Conservation (phyloP, 2,797 vertebrate genomes). For the Ctenochaetus hawaiiensis region DNA sequence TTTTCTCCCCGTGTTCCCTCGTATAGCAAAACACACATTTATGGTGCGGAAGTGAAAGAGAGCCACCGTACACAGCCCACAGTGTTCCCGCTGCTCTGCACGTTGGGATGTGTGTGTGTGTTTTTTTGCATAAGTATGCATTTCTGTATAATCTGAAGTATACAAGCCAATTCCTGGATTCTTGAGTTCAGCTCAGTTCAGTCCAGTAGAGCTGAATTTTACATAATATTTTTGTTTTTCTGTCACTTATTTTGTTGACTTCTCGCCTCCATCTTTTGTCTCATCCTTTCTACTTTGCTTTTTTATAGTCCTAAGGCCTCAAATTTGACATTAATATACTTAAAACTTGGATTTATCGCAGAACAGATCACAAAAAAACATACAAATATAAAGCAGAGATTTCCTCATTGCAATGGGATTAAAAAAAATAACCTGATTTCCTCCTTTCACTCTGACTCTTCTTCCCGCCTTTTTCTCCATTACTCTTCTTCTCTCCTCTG, state of each 20-base stretch:
- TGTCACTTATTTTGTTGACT: not conserved
- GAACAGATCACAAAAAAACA: not conserved
- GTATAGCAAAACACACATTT: constrained; percentile 85
- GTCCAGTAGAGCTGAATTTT: constrained; percentile 11
- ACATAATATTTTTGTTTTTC: constrained; percentile 18
- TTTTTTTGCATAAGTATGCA: constrained; percentile 58
- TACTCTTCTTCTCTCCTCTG: constrained; percentile 42
- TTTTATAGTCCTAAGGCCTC: not conserved
- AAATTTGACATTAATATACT: not conserved
- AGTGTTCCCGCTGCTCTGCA: constrained; percentile 75
- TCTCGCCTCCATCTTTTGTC: not conserved
- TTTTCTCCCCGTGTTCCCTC: constrained; percentile 84
- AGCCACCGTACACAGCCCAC: constrained; percentile 77
- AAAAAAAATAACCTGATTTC: constrained; percentile 2
- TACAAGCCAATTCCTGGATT: constrained; percentile 39
- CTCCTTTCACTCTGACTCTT: not conserved
- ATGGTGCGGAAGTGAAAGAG: constrained; percentile 81
- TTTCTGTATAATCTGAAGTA: constrained; percentile 45
- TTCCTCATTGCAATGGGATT: not conserved
- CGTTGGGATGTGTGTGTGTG: constrained; percentile 49
- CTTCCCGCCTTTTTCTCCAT: constrained; percentile 28
- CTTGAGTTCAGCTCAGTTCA: constrained; percentile 46
- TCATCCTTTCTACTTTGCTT: not conserved
- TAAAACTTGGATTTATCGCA: not conserved
- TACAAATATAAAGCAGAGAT: not conserved